Base-by-base conservation (phyloP, 1,140 invertebrate species). In the Paralvinella palmiformis region DNA sequence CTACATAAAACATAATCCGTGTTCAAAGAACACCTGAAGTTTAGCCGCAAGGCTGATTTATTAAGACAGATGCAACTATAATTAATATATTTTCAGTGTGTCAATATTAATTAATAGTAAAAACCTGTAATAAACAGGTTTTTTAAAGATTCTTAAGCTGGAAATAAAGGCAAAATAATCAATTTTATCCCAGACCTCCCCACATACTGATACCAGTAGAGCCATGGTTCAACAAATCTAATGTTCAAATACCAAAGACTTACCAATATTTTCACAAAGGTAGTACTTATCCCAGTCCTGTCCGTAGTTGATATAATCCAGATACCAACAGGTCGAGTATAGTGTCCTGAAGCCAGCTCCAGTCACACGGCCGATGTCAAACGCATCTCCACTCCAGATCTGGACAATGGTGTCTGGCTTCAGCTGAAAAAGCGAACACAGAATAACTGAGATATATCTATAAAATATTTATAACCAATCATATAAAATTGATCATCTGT, bases 321-420 rank as follows among this genome's bases (percentile, higher is more conserved):
- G 81, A 74, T 96, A 95, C 91, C 91, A 94, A 63, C 89, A 89
- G 4, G 88, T 81, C 0, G 91, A 92, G 24, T 90, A 80, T 31
- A 94, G 71, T 0, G 85, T 85, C 15, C 83, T 77, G 69, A 87
- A 85, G 0, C 88, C 88, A 15, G 83, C 75, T 27, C 70, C 57
- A 0, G 86, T 83, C 0, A 87, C 82, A 22, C 59, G 24, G 15
- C 44, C 68, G 62, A 87, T 81, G 17, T 71, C 65, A 52, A 69
- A 32, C 62, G 69, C 73, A 41, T 71, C 70, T 57, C 66, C 73
- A 36, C 78, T 82, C 83, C 83, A 84, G 10, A 85, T 79, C 56
- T 83, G 76, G 4, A 60, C 32, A n/a, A 60, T 60, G 10, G 58
- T 45, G 41, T 60, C 58, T 6, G 58, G 36, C 22, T 41, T 41